A percentile compares a stretch with the other conserved stretches of the same genome.
Conservation (phyloP, 2,113 vertebrate genomes). For the Cheilinus undulatus region DNA sequence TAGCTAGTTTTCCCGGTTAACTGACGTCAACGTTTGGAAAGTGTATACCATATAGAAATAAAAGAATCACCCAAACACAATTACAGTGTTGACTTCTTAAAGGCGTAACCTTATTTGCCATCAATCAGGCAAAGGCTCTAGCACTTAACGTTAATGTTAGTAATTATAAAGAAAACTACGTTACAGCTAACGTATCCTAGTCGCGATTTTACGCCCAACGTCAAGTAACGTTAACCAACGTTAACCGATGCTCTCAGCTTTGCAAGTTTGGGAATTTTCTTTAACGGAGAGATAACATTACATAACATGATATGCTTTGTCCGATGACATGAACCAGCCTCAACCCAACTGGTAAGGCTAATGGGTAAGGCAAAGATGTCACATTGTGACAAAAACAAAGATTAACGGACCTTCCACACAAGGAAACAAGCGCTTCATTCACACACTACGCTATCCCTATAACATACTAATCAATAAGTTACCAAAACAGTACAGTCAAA, state of each 20-base stretch:
- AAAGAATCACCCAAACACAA: too few species aligned
- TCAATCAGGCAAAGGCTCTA: not conserved
- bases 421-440: not conserved
- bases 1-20: too few species aligned
- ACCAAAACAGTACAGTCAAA: too few species aligned
- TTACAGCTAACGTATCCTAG: not conserved
- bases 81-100: too few species aligned
- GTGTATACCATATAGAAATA: too few species aligned
- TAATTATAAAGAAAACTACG: not conserved
- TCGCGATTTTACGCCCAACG: constrained; percentile 16
- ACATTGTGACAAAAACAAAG: not conserved
- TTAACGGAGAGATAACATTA: not conserved
- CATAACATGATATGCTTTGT: rapidly evolving
- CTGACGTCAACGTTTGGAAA: too few species aligned
- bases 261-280: not conserved
- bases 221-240: constrained; percentile 22
- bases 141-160: too few species aligned
- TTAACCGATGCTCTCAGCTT: not conserved
- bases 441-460: not conserved
- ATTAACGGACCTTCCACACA: not conserved
- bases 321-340: not conserved
- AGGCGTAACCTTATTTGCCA: too few species aligned
- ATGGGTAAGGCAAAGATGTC: not conserved
- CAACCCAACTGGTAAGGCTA: not conserved
- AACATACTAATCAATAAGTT: not conserved